Conservation (phyloP, 2,797 vertebrate species). For the Halcyon smyrnensis region DNA sequence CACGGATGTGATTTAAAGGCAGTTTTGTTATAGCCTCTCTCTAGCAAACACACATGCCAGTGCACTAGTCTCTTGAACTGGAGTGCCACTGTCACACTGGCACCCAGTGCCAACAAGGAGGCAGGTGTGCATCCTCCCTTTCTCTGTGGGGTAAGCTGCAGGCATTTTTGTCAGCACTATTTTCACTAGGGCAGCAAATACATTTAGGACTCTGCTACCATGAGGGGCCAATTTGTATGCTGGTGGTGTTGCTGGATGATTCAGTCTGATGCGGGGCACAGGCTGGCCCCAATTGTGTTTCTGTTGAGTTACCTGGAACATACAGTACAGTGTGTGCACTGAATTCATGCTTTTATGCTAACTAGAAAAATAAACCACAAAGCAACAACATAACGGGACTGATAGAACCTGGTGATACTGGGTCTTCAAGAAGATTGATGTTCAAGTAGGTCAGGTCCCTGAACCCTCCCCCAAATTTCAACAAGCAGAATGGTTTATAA, state of each 20-base stretch:
- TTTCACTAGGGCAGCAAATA: background rate
- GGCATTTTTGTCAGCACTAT: accelerated
- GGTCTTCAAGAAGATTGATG: background rate
- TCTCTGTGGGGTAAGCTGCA: background rate
- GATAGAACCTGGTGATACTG: background rate
- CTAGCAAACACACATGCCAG: background rate
- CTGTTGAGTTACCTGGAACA: background rate
- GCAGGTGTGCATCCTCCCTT: background rate
- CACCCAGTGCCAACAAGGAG: background rate
- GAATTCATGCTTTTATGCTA: background rate
- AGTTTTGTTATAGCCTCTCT: background rate
- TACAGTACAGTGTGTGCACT: accelerated
- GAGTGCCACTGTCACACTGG: background rate
- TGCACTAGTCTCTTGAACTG: background rate
- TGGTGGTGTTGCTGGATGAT: background rate
- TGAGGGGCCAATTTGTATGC: accelerated
- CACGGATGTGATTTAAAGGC: background rate
- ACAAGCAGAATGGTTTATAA: background rate
- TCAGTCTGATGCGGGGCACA: background rate
- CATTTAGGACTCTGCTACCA: background rate
- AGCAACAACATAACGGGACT: background rate
- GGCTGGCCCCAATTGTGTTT: background rate
- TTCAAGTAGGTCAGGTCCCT: background rate
- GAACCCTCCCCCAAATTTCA: background rate
- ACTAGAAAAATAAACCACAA: background rate